Conservation (phyloP, 1,140 invertebrate species). For the Pseudobourletiella spinata region DNA sequence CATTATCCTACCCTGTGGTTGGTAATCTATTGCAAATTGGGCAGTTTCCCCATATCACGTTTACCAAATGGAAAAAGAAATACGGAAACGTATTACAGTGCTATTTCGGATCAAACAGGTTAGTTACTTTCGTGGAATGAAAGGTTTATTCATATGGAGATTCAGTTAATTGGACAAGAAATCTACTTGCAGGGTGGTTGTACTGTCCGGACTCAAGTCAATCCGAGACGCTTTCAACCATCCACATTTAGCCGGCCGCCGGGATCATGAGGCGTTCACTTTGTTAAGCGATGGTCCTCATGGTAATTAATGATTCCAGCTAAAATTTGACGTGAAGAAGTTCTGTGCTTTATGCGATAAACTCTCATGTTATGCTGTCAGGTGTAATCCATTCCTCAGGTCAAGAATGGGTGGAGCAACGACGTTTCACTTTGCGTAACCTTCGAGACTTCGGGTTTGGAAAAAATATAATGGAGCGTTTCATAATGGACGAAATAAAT, state of each 20-base stretch:
- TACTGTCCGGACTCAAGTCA: constrained; percentile 11
- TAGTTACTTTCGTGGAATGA: too few species aligned
- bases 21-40: constrained; percentile 17
- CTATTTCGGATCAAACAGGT: not conserved
- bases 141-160: not conserved
- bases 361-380: too few species aligned
- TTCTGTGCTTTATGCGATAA: constrained; percentile 6
- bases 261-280: not conserved
- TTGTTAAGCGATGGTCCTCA: not conserved
- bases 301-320: not conserved
- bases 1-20: constrained; percentile 14
- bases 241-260: constrained; percentile 11
- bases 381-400: not conserved
- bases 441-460: constrained; percentile 9
- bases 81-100: constrained; percentile 20
- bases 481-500: constrained; percentile 10
- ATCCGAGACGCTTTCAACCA: constrained; percentile 23
- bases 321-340: not conserved
- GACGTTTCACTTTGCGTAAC: not conserved
- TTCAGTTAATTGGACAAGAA: not conserved
- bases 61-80: constrained; percentile 3
- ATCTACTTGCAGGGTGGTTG: constrained; percentile 14
- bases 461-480: constrained; percentile 8
- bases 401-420: not conserved
- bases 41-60: not conserved